Conservation (phyloP, 2,888 invertebrate genomes). For the Papilio gigon region DNA sequence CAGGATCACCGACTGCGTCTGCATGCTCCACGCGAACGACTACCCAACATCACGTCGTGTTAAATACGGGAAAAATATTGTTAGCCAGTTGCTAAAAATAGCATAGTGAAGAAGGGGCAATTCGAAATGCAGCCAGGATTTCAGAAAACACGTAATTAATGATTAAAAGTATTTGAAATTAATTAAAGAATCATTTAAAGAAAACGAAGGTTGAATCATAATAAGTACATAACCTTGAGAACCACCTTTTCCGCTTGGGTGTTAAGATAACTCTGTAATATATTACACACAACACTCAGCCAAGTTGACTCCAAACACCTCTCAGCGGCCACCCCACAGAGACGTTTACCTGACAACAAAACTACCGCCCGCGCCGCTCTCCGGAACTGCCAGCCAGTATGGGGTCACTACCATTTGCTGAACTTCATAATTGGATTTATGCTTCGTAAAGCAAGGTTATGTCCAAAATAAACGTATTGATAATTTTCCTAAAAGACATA, state of each 20-base stretch:
- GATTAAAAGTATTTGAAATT: neutral
- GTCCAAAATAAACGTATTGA: too few relatives aligned
- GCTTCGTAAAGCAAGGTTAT: neutral
- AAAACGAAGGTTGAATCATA: neutral
- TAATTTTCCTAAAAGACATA: too few relatives aligned
- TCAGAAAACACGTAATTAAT: neutral
- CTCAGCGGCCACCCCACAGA: constrained; percentile 12
- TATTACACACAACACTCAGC: constrained; percentile 2
- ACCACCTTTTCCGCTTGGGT: neutral
- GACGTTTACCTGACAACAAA: neutral
- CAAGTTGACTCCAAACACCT: constrained; percentile 21
- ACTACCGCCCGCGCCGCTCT: neutral
- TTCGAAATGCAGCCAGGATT: neutral
- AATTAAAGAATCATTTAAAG: neutral
- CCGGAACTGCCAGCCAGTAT: constrained; percentile 11
- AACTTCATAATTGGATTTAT: neutral
- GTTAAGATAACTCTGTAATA: constrained; percentile 14
- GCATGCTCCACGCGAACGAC: constrained; percentile 80
- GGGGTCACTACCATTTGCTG: neutral
- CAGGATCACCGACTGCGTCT: constrained; percentile 73
- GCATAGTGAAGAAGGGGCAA: too few relatives aligned
- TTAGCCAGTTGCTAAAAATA: neutral
- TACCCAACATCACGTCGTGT: constrained; percentile 40
- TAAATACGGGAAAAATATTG: neutral
- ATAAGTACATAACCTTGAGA: neutral